Evolutionary conservation across 2,797 vertebrate genomes (phyloP).

Genomic region (Microhierax caerulescens): DNA sequence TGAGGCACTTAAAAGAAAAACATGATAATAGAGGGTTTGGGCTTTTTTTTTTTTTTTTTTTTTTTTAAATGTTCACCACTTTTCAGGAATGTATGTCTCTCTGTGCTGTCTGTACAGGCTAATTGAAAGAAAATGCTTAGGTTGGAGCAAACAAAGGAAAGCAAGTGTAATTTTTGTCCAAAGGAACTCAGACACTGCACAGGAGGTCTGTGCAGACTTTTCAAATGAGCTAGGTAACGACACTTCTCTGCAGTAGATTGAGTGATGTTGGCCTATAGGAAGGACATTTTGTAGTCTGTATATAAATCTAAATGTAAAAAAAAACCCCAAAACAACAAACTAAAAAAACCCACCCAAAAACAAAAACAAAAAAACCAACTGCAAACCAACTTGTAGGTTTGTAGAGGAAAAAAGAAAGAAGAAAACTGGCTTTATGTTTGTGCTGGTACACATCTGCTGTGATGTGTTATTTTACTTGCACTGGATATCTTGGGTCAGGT

Average conservation of each 20-base stretch:
- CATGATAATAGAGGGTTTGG: neutral
- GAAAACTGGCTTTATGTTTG: neutral
- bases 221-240: neutral
- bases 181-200: neutral
- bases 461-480: neutral
- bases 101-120: neutral
- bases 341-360: no score
- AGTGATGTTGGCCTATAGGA: neutral
- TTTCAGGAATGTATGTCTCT: neutral
- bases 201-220: neutral
- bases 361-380: no score
- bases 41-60: neutral
- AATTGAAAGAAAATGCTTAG: neutral
- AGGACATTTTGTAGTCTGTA: neutral
- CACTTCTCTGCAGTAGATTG: neutral
- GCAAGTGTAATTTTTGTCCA: neutral
- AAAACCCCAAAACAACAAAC: no score
- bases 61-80: neutral
- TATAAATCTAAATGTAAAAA: no score
- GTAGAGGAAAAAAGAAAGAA: neutral
- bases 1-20: neutral
- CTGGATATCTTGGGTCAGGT: neutral
- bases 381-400: neutral
- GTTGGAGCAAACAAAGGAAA: neutral
- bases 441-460: neutral